These are phyloP conservation scores for Acrocera orbiculus DNA, from an alignment of 2,888 invertebrate genomes.

Conservation along the genomic window DNA sequence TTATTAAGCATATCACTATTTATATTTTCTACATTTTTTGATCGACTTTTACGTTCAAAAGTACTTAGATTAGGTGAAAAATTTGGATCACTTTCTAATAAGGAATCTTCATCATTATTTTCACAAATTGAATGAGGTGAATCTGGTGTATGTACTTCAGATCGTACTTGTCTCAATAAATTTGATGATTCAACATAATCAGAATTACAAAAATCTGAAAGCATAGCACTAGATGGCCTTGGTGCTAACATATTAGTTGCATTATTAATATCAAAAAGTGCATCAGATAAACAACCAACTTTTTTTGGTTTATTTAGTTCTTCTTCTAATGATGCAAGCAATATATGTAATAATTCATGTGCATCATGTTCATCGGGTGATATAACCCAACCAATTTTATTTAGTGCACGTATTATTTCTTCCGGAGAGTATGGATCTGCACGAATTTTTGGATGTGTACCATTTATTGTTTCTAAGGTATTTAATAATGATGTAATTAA, in stretches of 20 bases:
- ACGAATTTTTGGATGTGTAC: slow-evolving; percentile 48
- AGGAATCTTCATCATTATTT: slow-evolving; percentile 16
- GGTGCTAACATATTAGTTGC: slow-evolving; percentile 34
- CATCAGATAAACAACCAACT: slow-evolving; percentile 56
- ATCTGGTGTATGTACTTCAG: slow-evolving; percentile 30
- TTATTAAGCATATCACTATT: slow-evolving; percentile 19
- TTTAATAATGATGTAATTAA: slow-evolving; percentile 56
- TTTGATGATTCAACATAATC: slow-evolving; percentile 30
- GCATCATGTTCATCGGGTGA: slow-evolving; percentile 85
- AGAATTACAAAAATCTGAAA: slow-evolving; percentile 28
- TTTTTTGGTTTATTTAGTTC: slow-evolving; percentile 40
- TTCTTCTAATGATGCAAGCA: slow-evolving; percentile 78
- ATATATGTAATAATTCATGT: slow-evolving; percentile 78
- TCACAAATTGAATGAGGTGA: slow-evolving; percentile 30
- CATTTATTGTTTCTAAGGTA: slow-evolving; percentile 59
- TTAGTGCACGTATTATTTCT: slow-evolving; percentile 54
- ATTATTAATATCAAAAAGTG: slow-evolving; percentile 38
- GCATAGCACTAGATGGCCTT: slow-evolving; percentile 36
- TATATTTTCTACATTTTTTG: slow-evolving; percentile 17
- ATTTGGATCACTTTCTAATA: slow-evolving; percentile 14
- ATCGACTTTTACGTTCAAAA: slow-evolving; percentile 20
- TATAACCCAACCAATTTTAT: slow-evolving; percentile 66
- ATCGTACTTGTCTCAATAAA: slow-evolving; percentile 26
- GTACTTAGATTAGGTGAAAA: slow-evolving; percentile 18
- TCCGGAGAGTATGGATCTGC: slow-evolving; percentile 41